Base-by-base conservation (phyloP, 2,113 vertebrate genomes). In the Myrmecophaga tridactyla region DNA sequence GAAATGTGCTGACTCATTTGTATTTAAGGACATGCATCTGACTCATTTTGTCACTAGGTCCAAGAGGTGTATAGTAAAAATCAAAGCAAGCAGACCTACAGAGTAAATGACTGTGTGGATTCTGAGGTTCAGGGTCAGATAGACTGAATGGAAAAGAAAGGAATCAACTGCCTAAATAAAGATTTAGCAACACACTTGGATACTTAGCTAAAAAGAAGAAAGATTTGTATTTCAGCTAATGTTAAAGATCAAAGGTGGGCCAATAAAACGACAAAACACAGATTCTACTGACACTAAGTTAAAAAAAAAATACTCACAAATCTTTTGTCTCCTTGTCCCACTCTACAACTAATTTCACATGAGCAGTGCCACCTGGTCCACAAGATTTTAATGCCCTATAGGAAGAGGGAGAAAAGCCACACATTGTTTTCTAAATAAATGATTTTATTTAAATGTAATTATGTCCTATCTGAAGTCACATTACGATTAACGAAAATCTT, bases 271-370 rank as follows among this genome's bases (percentile, higher is more conserved):
- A 43, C 46, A 53, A 92, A 89, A 78, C 53, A 51, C 51, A 11
- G 67, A 89, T 36, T 92, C 46, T 81, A 73, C 25, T 86, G 75
- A 91, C 27, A n/a, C 23, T 36, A 95, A 76, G 25, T 70, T 21
- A 12, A 4, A 93, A 65, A 73, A 73, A 41, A 36, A 31, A 70
- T 95, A 99, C 99, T 99, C 97, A 99, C 99, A 99, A 99, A 96
- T 99, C 99, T 98, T 99, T 99, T 76, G 99, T 99, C 97, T 99
- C 99, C 97, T 99, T 99, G 98, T 99, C 99, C 99, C 99, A 99
- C 96, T 99, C 99, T 7, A 99, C 99, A 72, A 99, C 99, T 86
- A 99, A 98, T 97, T 99, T 99, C 97, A 99, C 99, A 77, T 99
- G 99, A 86, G 99, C 99, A 0, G 99, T 99, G 34, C 99, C 99